Evolutionary conservation across 2,888 invertebrate genomes (phyloP), one percentile per base, ranked within the genome.

Genomic region (Cacoxenus indagator): DNA sequence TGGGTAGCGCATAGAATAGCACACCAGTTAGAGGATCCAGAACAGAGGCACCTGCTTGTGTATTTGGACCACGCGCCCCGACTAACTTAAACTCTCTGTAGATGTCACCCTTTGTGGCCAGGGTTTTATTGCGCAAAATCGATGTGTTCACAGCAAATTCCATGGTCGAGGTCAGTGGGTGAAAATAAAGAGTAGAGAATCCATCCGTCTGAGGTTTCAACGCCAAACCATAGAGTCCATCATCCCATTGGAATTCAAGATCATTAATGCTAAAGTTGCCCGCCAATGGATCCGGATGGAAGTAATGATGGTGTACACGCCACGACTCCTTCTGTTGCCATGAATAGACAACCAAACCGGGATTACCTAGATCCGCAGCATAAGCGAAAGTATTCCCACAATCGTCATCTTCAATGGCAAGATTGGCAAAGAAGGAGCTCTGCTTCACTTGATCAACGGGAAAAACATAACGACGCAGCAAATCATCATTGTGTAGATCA

Each of bases 61-160:
- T 92, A 75, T 93, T 93, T 0, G 91, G 90, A 0, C 94, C 94
- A 69, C 94, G 90, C 65, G 90, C 91, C 0, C 94, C 94, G 1
- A 94, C 85, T 0, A 90, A 81, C 81, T 92, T 92, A 78, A 93
- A 94, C 14, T 93, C 91, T 5, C 91, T 88, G 78, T 91, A 93
- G 73, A 90, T 91, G 0, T 86, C 88, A 24, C 89, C 86, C 0
- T 73, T 73, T 0, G 81, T 85, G 27, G 91, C 90, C 4, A 91
- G 79, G 0, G 90, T 89, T 75, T 91, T 89, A 75, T 93, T 92
- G 31, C 92, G 90, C 37, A 94, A 86, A 59, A 92, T 89, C 75
- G 90, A 90, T 0, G 94, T 94, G 2, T 91, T 93, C 0, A 95
- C 94, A 0, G 92, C 87, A 83, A 94, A 95, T 82, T 95, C 95